phyloP scores from a whole-genome alignment of 2,797 vertebrate species.

The Microhierax caerulescens region DNA sequence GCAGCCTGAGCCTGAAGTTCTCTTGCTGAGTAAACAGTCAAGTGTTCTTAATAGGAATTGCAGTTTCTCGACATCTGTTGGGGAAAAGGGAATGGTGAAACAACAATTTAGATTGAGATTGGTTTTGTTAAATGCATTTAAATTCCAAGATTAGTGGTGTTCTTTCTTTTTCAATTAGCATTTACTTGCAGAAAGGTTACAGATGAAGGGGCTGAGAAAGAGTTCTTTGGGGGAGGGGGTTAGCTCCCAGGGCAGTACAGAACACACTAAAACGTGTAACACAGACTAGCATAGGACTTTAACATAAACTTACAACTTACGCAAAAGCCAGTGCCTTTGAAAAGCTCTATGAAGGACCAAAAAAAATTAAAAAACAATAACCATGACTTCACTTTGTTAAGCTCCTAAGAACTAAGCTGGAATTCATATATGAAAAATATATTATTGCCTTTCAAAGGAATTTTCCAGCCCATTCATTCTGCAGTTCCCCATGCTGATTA shows the following conservation, averaged over 20 bases:
- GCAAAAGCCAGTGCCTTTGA: conserved; percentile 13
- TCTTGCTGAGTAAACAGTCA: conserved; percentile 84
- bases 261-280: conserved; percentile 60
- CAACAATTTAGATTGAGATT: conserved; percentile 86
- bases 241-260: conserved; percentile 68
- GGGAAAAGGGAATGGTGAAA: conserved; percentile 83
- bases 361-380: neutral
- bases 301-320: conserved; percentile 46
- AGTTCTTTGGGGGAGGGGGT: conserved; percentile 60
- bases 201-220: conserved; percentile 78
- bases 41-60: conserved; percentile 87
- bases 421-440: conserved; percentile 48
- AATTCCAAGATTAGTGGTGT: conserved; percentile 88
- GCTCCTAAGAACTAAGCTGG: conserved; percentile 31
- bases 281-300: conserved; percentile 43
- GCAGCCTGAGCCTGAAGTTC: conserved; percentile 77
- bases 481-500: conserved; percentile 49
- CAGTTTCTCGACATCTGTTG: conserved; percentile 85
- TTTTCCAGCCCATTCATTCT: conserved; percentile 62
- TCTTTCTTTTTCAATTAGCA: conserved; percentile 88
- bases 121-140: conserved; percentile 90
- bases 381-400: conserved; percentile 36
- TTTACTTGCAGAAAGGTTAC: conserved; percentile 86
- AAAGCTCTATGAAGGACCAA: conserved; percentile 29
- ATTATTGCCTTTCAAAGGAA: conserved; percentile 59